Base-by-base conservation (phyloP, 2,888 invertebrate genomes). In the Ischnura elegans region DNA sequence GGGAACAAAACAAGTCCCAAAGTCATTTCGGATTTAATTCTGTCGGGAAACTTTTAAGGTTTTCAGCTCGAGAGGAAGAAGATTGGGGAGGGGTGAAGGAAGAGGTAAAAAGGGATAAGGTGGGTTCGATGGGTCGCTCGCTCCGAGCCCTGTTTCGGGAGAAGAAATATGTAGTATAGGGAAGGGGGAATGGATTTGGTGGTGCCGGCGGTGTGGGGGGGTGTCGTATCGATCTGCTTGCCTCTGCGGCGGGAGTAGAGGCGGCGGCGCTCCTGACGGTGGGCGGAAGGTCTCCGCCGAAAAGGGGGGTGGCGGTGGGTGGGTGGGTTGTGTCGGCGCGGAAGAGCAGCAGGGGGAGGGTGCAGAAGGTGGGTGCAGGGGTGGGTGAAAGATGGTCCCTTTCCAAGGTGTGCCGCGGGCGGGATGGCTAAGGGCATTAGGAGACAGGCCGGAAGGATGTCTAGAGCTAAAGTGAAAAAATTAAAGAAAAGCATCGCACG, bases 171-270 rank as follows among this genome's bases (percentile, higher is more conserved):
- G n/a, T 45, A 36, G 42, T 3, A 42, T 43, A 86, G 86, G 45
- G 86, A 86, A 25, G 45, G 45, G 45, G 43, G 45, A 45, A 21
- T 46, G 21, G 46, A 86, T n/a, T 86, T 86, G 43, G 16, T 10
- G 5, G n/a, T n/a, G 46, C n/a, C 46, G 47, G 21, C 55, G 55
- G 25, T 16, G 87, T 2, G 55, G n/a, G 55, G 25, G 13, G 43
- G 90, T n/a, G 25, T 25, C 42, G 43, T 51, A 55, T 43, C 61
- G 90, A 61, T 43, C 61, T 90, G 90, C 55, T 36, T 29, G 87
- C 61, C 51, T 42, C 43, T 42, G 61, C 51, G 42, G 36, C 55
- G 87, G n/a, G n/a, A 10, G 61, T 61, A n/a, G 61, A n/a, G 25
- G 61, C 29, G 76, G 10, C 13, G 29, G 29, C 2, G 29, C 8